Evolutionary conservation across 1,140 invertebrate genomes (phyloP).

Genomic region (Meloidogyne exigua): DNA sequence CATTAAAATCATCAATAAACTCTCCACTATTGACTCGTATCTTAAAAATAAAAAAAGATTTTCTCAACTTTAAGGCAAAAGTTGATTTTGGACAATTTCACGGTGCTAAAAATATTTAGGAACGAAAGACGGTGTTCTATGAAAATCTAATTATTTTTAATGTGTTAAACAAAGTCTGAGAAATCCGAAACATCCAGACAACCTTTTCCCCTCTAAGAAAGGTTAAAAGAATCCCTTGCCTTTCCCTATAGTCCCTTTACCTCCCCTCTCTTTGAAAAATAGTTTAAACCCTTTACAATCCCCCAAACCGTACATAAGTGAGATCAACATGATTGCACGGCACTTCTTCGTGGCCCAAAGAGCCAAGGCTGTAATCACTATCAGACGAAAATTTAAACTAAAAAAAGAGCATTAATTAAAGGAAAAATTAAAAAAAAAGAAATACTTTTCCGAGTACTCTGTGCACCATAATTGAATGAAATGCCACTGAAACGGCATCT

Average conservation of each 20-base stretch:
- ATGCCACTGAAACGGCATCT: slow-evolving; percentile 45
- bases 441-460: slow-evolving; percentile 41
- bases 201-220: no score
- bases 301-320: slow-evolving; percentile 38
- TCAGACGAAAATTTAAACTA: slow-evolving; percentile 42
- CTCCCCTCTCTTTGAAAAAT: no score
- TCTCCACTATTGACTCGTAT: slow-evolving; percentile 54
- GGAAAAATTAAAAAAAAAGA: slow-evolving; percentile 10
- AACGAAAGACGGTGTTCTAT: no score
- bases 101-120: no score
- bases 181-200: no score
- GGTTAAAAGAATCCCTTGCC: no score
- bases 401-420: neutral
- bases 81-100: no score
- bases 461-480: slow-evolving; percentile 48
- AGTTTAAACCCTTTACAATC: neutral
- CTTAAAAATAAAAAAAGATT: slow-evolving; percentile 14
- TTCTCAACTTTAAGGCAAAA: neutral
- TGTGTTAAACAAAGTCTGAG: no score
- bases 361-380: slow-evolving; percentile 48
- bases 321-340: slow-evolving; percentile 51
- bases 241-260: no score
- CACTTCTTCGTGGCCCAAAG: slow-evolving; percentile 45
- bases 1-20: slow-evolving; percentile 39
- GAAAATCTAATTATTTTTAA: no score